These are phyloP conservation scores for Dromiciops gliroides DNA, from an alignment of 2,113 vertebrate genomes.

Conservation along the genomic window DNA sequence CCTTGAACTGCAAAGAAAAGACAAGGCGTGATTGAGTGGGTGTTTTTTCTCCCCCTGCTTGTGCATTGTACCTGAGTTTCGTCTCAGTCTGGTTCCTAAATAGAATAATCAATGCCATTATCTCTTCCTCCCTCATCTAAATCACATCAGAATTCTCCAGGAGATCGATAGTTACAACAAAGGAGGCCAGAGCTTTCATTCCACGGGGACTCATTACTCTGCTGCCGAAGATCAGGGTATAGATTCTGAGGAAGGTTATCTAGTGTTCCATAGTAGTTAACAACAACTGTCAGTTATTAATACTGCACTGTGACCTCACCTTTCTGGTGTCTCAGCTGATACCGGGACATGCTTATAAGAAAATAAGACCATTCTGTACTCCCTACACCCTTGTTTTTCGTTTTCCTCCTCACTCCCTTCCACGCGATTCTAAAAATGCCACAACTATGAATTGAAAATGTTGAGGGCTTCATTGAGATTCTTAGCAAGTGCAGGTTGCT, in stretches of 20 bases:
- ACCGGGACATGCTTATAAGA: conserved; percentile 55
- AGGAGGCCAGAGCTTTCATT: conserved; percentile 79
- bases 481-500: conserved; percentile 75
- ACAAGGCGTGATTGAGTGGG: conserved; percentile 77
- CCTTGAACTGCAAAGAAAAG: conserved; percentile 74
- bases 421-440: conserved; percentile 47
- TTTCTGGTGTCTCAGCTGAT: conserved; percentile 56
- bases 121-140: conserved; percentile 88
- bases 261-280: conserved; percentile 83
- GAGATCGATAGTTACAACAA: conserved; percentile 89
- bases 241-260: conserved; percentile 83
- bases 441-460: conserved; percentile 63
- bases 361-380: conserved; percentile 48
- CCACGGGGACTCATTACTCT: conserved; percentile 88
- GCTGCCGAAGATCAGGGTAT: conserved; percentile 78
- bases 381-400: neutral
- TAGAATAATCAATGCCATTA: conserved; percentile 91
- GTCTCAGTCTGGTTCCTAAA: conserved; percentile 84
- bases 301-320: conserved; percentile 65
- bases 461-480: conserved; percentile 82
- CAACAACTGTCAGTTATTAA: conserved; percentile 84
- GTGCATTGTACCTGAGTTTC: conserved; percentile 83
- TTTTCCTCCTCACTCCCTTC: conserved; percentile 44
- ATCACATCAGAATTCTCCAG: conserved; percentile 84
- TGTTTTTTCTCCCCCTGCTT: conserved; percentile 65